Conservation (phyloP, 2,113 vertebrate genomes). For the Vanacampus margaritifer region DNA sequence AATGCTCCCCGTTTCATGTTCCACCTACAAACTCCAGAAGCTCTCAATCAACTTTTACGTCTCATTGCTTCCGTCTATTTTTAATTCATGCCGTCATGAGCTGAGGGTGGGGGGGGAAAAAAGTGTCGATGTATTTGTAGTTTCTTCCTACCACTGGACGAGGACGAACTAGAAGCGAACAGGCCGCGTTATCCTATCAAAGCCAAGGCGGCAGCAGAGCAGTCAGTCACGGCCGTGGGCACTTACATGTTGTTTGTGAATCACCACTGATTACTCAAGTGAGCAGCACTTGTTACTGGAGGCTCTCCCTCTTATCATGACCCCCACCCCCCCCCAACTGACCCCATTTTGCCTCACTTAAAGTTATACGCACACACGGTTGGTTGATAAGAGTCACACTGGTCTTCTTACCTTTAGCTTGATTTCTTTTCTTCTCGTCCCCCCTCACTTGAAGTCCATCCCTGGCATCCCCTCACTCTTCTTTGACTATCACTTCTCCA, state of each 20-base stretch:
- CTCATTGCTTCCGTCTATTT: too few relatives aligned
- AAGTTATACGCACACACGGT: conserved; percentile 57
- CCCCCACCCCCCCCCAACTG: conserved; percentile 15
- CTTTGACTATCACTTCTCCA: conserved; percentile 33
- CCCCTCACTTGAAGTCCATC: conserved; percentile 45
- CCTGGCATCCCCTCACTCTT: conserved; percentile 20
- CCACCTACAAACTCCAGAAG: too few relatives aligned
- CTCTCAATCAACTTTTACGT: too few relatives aligned
- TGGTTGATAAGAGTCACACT: not conserved
- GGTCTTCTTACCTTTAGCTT: conserved; percentile 52
- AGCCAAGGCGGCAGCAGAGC: conserved; percentile 38
- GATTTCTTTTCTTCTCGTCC: conserved; percentile 27
- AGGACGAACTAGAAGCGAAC: conserved; percentile 1
- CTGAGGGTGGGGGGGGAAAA: too few relatives aligned
- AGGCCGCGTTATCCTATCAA: not conserved
- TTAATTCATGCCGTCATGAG: too few relatives aligned
- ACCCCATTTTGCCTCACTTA: conserved; percentile 60
- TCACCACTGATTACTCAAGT: conserved; percentile 66
- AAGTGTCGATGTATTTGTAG: too few relatives aligned
- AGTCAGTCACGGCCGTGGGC: conserved; percentile 45
- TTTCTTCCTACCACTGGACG: not conserved
- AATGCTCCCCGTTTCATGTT: too few relatives aligned
- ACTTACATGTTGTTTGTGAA: conserved; percentile 69
- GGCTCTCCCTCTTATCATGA: conserved; percentile 30
- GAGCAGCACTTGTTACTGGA: conserved; percentile 59